Evolutionary conservation across 2,888 invertebrate species (phyloP).

Genomic region (Cephus rjabovi): DNA sequence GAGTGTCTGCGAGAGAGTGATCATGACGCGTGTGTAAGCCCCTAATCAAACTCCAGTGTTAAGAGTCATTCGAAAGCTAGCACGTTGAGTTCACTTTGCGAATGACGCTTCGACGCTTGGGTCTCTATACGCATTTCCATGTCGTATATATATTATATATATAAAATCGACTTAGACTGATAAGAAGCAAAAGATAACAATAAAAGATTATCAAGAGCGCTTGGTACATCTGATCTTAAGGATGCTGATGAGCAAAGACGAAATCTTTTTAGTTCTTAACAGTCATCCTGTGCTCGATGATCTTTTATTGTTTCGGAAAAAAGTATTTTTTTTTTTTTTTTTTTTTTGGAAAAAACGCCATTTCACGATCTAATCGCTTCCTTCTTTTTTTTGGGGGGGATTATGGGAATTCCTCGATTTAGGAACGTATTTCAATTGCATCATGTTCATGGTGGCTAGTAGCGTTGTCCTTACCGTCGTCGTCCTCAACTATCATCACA

Average conservation of each 20-base stretch:
- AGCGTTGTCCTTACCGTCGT: constrained; percentile 97
- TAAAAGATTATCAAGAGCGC: neutral
- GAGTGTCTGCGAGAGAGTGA: constrained; percentile 26
- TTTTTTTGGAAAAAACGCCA: neutral
- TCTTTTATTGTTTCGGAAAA: constrained; percentile 33
- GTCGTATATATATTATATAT: constrained; percentile 1
- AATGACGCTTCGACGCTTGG: constrained; percentile 22
- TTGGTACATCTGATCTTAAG: no score
- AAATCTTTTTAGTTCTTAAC: neutral
- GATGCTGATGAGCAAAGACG: no score
- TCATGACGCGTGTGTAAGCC: constrained; percentile 19
- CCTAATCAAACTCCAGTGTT: constrained; percentile 7
- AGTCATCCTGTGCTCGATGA: neutral
- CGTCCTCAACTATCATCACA: constrained; percentile 97
- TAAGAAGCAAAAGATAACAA: neutral
- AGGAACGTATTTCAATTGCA: constrained; percentile 99
- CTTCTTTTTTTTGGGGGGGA: constrained; percentile 49
- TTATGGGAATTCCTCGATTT: constrained; percentile 61
- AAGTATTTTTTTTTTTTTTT: no score
- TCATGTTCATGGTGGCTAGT: constrained; percentile 99
- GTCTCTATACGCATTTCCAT: constrained; percentile 18
- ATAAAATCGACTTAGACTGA: neutral
- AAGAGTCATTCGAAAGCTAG: neutral
- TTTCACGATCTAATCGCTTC: constrained; percentile 55
- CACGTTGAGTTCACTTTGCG: neutral